A percentile compares a stretch with the other conserved stretches of the same genome.
Evolutionary conservation across 2,888 invertebrate species (phyloP).

Genomic region (Acrocera orbiculus): DNA sequence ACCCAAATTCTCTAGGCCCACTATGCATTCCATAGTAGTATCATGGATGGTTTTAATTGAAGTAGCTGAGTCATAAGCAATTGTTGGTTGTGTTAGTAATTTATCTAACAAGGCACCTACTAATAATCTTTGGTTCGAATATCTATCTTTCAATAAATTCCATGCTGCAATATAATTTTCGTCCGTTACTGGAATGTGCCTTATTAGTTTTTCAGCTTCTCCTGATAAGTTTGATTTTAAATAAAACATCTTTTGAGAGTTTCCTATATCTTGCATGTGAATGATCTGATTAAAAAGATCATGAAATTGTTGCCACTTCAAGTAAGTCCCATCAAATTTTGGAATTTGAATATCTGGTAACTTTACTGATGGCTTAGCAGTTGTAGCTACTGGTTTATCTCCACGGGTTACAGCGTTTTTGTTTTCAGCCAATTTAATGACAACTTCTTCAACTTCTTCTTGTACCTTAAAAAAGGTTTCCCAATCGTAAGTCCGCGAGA

Average conservation of each 20-base stretch:
- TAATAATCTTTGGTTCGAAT: neutral
- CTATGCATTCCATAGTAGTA: neutral
- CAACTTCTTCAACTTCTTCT: neutral
- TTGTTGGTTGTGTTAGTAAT: neutral
- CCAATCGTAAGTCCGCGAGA: no score
- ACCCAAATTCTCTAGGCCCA: slow-evolving; percentile 1
- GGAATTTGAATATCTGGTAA: slow-evolving; percentile 1
- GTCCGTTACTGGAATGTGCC: neutral
- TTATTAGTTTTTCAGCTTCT: neutral
- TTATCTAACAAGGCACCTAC: neutral
- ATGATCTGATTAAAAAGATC: neutral
- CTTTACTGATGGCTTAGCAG: neutral
- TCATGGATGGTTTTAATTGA: neutral
- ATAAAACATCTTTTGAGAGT: neutral
- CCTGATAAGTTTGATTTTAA: neutral
- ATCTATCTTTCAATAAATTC: neutral
- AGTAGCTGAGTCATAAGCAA: neutral
- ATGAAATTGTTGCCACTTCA: slow-evolving; percentile 1
- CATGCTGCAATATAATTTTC: slow-evolving; percentile 1
- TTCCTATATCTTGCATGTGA: neutral
- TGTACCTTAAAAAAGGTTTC: neutral
- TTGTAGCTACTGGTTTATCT: neutral
- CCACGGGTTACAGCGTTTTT: neutral
- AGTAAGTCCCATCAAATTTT: slow-evolving; percentile 1
- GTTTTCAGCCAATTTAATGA: neutral